Conservation (phyloP, 2,888 invertebrate genomes). For the Drosophila ustulata region DNA sequence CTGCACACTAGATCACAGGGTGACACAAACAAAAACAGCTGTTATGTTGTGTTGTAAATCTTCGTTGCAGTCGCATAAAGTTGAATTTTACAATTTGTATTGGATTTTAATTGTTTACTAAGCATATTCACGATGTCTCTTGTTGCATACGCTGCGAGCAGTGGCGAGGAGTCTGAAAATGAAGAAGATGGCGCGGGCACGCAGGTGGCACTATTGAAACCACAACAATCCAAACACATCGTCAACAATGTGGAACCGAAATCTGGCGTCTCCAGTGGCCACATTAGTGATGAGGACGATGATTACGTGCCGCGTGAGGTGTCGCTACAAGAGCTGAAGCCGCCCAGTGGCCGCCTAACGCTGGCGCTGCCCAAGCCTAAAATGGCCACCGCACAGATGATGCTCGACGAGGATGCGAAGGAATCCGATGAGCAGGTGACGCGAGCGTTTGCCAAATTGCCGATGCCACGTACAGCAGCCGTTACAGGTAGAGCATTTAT, state of each 20-base stretch:
- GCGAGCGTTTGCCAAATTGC: constrained; percentile 79
- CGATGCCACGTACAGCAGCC: constrained; percentile 69
- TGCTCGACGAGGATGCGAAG: constrained; percentile 8
- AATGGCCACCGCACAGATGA: background rate
- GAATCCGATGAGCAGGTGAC: constrained; percentile 41
- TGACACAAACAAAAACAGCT: constrained; percentile 40
- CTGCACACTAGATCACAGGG: constrained; percentile 22
- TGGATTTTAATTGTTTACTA: background rate
- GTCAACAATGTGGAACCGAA: background rate
- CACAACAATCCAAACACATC: background rate
- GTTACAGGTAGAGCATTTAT: constrained; percentile 22
- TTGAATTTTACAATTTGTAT: background rate
- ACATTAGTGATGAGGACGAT: constrained; percentile 82
- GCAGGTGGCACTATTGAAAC: constrained; percentile 36
- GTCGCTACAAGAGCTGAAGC: constrained; percentile 47
- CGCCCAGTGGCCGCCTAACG: constrained; percentile 24
- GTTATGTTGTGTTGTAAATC: constrained; percentile 23
- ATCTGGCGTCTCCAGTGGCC: constrained; percentile 47
- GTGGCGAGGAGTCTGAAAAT: constrained; percentile 83
- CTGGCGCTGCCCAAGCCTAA: constrained; percentile 81
- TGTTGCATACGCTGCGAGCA: constrained; percentile 88
- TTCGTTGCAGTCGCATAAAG: constrained; percentile 18
- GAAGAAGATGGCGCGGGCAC: constrained; percentile 62
- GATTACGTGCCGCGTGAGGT: constrained; percentile 62
- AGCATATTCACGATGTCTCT: constrained; percentile 86